These are phyloP conservation scores for Tholera decimalis DNA, from an alignment of 2,888 invertebrate genomes.

Conservation along the genomic window DNA sequence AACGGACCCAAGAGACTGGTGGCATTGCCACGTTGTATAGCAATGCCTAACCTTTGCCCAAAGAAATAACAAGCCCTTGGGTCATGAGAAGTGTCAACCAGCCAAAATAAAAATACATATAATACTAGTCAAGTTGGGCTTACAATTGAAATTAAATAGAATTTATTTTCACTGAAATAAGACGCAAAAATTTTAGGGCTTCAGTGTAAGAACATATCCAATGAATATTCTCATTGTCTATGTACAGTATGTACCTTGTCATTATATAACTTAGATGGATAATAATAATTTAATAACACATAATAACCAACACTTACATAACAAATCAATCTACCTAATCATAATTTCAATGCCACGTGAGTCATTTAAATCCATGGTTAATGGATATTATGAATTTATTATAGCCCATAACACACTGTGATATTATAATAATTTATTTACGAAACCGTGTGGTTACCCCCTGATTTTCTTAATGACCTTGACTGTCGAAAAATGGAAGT, in stretches of 20 bases:
- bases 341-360: conserved; percentile 29
- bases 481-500: too few species aligned
- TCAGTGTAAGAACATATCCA: not conserved
- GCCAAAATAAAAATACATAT: too few species aligned
- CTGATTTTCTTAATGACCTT: not conserved
- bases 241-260: not conserved
- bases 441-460: not conserved
- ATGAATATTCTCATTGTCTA: not conserved
- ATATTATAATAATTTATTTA: not conserved
- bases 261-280: conserved; percentile 23
- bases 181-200: not conserved
- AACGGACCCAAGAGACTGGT: too few species aligned
- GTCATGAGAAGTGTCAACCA: too few species aligned
- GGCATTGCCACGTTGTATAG: too few species aligned
- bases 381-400: not conserved
- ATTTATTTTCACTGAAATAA: not conserved
- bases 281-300: not conserved
- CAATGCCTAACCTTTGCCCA: too few species aligned
- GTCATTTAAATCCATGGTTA: conserved; percentile 3
- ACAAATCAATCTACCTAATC: conserved; percentile 9
- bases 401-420: not conserved
- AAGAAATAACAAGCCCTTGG: too few species aligned
- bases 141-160: too few species aligned
- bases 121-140: too few species aligned
- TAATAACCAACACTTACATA: conserved; percentile 4